Percentiles rank a stretch among this genome's conserved stretches.
phyloP scores from a whole-genome alignment of 1,140 invertebrate genomes.

The Sitobion miscanthi region DNA sequence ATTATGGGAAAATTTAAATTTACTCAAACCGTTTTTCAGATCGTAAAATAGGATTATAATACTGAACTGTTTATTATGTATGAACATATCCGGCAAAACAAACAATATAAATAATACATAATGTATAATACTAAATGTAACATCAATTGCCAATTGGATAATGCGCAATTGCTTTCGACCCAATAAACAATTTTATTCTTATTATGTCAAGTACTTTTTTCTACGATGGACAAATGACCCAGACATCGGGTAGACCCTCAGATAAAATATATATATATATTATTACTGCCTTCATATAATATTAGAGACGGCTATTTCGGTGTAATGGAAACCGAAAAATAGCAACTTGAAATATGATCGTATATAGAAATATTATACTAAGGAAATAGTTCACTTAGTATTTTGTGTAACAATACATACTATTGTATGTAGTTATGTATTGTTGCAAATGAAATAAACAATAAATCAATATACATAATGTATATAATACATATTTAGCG shows the following conservation, averaged over 20 bases:
- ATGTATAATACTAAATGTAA: too few species aligned
- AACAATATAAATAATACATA: too few species aligned
- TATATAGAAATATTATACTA: background rate
- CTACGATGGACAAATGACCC: background rate
- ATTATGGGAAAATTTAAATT: too few species aligned
- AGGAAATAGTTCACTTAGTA: background rate
- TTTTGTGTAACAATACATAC: background rate
- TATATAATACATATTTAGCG: too few species aligned
- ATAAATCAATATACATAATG: too few species aligned
- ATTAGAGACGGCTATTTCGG: background rate
- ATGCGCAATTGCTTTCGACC: background rate
- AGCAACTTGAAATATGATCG: background rate
- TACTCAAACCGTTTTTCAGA: too few species aligned
- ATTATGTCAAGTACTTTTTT: background rate
- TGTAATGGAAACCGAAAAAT: background rate
- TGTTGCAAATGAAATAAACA: too few species aligned
- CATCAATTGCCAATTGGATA: background rate
- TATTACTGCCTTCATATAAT: background rate
- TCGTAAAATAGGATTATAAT: too few species aligned
- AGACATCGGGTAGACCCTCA: background rate
- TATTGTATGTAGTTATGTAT: too few species aligned
- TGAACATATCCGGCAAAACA: too few species aligned
- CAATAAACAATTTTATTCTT: constrained; percentile 5
- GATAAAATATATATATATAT: background rate
- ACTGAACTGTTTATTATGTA: too few species aligned